phyloP scores from a whole-genome alignment of 2,113 vertebrate species.

The Orycteropus afer region DNA sequence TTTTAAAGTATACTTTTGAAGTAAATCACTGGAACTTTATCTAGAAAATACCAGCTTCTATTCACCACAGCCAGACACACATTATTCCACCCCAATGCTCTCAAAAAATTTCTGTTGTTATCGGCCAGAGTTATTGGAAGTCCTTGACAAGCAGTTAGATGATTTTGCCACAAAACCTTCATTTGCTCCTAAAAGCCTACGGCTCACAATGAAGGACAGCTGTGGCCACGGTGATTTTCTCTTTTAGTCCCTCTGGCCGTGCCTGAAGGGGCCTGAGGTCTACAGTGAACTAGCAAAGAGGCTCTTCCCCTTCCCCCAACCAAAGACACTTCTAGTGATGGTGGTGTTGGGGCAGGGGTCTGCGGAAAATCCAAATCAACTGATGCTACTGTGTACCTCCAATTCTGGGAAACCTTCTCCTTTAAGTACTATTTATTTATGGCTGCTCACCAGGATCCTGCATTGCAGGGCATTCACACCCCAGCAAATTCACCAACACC shows the following conservation, averaged over 20 bases:
- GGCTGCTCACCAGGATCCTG: neutral
- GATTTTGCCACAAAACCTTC: neutral
- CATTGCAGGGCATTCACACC: neutral
- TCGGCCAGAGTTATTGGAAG: neutral
- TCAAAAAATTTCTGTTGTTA: neutral
- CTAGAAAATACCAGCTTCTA: conserved; percentile 29
- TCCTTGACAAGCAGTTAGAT: neutral
- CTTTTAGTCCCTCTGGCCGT: neutral
- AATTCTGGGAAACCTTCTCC: neutral
- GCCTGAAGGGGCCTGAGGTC: neutral
- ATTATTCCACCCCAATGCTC: conserved; percentile 7
- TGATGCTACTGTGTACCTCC: neutral
- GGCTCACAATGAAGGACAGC: neutral
- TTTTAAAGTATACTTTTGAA: conserved; percentile 33
- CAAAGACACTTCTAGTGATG: neutral
- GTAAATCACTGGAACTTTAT: conserved; percentile 27
- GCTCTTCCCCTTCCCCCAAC: neutral
- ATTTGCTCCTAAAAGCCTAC: neutral
- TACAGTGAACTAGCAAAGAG: neutral
- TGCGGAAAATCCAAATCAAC: neutral
- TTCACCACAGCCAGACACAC: conserved; percentile 9
- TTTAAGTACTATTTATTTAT: neutral
- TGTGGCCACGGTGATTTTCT: neutral
- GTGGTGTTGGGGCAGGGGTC: neutral
- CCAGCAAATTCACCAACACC: neutral